These are phyloP conservation scores for Neelides sp. DNA, from an alignment of 1,140 invertebrate genomes.

Conservation along the genomic window DNA sequence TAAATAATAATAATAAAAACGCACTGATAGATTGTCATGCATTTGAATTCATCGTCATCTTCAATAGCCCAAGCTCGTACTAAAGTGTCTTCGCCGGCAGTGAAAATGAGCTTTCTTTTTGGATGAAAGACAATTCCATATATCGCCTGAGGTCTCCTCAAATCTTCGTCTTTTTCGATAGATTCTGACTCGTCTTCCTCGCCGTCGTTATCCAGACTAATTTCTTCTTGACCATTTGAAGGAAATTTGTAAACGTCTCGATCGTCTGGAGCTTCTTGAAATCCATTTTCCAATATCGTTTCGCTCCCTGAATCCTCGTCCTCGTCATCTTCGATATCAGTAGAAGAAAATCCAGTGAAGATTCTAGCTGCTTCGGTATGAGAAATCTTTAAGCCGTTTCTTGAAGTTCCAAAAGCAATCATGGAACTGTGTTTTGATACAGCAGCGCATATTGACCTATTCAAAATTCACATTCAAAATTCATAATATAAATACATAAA, in stretches of 20 bases:
- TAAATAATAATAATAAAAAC: background rate
- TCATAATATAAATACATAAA: too few relatives aligned
- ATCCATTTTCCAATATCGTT: background rate
- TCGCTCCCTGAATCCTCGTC: background rate
- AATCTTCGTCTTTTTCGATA: too few relatives aligned
- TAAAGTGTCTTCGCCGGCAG: constrained; percentile 55
- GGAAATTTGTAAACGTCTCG: background rate
- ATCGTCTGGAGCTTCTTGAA: background rate
- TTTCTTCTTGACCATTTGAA: constrained; percentile 22
- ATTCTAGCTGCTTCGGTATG: background rate
- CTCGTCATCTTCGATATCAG: constrained; percentile 4
- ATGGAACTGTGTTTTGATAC: constrained; percentile 20
- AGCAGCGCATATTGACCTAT: constrained; percentile 18
- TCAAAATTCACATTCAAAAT: constrained; percentile 1
- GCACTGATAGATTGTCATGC: constrained; percentile 55
- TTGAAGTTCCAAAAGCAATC: constrained; percentile 22
- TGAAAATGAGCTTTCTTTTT: constrained; percentile 24
- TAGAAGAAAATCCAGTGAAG: background rate
- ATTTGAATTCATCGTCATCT: constrained; percentile 44
- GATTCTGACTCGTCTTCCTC: too few relatives aligned
- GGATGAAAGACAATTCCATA: constrained; percentile 28
- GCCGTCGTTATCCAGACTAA: too few relatives aligned
- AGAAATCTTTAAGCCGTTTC: constrained; percentile 14
- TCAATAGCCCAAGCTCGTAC: constrained; percentile 55
- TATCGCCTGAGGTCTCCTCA: too few relatives aligned